These are phyloP conservation scores for Drosophila melanogaster DNA, from an alignment of 1,140 invertebrate species.

Conservation along the genomic window DNA sequence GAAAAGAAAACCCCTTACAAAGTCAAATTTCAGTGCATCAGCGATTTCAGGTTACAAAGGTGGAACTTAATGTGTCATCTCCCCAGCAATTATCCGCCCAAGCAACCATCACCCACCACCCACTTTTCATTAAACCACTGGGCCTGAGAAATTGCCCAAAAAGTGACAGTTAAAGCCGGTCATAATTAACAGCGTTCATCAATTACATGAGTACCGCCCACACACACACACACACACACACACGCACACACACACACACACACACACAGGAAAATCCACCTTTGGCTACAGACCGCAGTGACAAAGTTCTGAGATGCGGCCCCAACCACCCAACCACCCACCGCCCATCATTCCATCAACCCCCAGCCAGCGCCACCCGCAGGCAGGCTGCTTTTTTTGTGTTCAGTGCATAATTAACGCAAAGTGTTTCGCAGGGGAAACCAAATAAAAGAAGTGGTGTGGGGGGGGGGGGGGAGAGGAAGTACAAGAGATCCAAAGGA, in stretches of 20 bases:
- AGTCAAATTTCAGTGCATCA: background rate
- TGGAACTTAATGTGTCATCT: background rate
- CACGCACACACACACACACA: conserved; percentile 3
- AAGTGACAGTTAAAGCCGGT: conserved; percentile 58
- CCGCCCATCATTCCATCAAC: background rate
- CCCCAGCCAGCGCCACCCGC: conserved; percentile 9
- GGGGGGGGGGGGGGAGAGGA: background rate
- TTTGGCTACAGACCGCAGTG: conserved; percentile 11
- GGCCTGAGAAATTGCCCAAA: conserved; percentile 17
- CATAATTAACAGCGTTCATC: conserved; percentile 63
- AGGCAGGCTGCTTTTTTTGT: conserved; percentile 30
- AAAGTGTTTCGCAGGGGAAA: conserved; percentile 21
- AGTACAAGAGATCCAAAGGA: conserved; percentile 14
- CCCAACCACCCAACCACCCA: conserved; percentile 2
- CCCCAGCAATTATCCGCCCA: background rate
- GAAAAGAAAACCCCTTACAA: background rate
- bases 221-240: background rate
- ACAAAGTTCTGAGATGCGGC: conserved; percentile 38
- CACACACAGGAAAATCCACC: conserved; percentile 7
- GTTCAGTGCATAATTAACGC: conserved; percentile 55
- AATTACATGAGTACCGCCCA: conserved; percentile 37
- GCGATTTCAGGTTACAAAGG: conserved; percentile 3
- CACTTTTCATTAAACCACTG: conserved; percentile 13
- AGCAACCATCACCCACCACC: background rate
- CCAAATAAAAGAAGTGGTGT: conserved; percentile 6